Evolutionary conservation across 1,140 invertebrate species (phyloP).

Genomic region (Muscidifurax raptorellus): DNA sequence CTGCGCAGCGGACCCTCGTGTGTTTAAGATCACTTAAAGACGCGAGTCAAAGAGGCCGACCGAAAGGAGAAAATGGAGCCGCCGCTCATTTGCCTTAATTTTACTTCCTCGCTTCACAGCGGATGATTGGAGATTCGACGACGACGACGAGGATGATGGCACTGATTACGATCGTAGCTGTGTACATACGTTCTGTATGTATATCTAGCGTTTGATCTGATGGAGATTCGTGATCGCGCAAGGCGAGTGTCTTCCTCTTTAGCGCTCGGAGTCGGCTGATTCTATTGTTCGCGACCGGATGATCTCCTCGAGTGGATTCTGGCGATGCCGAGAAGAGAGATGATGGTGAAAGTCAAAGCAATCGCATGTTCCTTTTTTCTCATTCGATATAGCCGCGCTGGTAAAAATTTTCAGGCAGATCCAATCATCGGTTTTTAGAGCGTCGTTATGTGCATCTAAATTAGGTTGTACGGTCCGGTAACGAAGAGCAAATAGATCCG

Average conservation of each 20-base stretch:
- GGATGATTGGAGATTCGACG: slow-evolving; percentile 4
- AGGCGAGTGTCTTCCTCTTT: slow-evolving; percentile 26
- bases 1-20: not conserved
- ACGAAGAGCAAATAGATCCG: no score
- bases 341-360: not conserved
- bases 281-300: slow-evolving; percentile 11
- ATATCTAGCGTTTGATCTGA: not conserved
- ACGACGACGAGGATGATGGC: no score
- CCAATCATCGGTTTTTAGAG: not conserved
- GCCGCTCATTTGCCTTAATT: not conserved
- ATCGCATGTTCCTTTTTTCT: not conserved
- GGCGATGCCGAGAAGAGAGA: no score
- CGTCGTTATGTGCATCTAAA: not conserved
- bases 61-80: not conserved
- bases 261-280: not conserved
- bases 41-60: slow-evolving; percentile 25
- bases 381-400: not conserved
- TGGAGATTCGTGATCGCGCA: not conserved
- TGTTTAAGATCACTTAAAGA: slow-evolving; percentile 33
- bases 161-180: slow-evolving; percentile 5
- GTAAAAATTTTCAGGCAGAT: not conserved
- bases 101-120: slow-evolving; percentile 2
- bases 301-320: not conserved
- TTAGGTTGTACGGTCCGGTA: not conserved
- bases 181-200: not conserved